Evolutionary conservation across 2,113 vertebrate species (phyloP).

Genomic region (Aplodontia rufa): DNA sequence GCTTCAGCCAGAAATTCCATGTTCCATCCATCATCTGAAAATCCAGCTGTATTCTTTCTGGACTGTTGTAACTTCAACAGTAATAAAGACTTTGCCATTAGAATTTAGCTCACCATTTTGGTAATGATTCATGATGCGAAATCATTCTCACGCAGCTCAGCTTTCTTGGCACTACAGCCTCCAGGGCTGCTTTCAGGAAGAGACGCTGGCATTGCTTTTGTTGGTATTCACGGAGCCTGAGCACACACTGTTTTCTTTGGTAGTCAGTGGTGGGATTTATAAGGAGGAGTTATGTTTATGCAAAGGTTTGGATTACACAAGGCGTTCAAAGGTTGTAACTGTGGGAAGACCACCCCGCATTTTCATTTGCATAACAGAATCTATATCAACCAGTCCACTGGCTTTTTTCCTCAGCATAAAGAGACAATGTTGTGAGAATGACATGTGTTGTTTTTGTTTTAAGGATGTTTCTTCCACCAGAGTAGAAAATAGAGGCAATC

Average conservation of each 20-base stretch:
- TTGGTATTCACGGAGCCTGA: not conserved
- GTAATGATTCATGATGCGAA: constrained; percentile 63
- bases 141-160: constrained; percentile 7
- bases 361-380: constrained; percentile 37
- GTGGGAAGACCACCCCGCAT: not conserved
- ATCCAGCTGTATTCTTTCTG: constrained; percentile 63
- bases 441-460: not conserved
- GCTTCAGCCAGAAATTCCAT: constrained; percentile 49
- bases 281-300: not conserved
- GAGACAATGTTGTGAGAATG: not conserved
- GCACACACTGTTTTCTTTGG: not conserved
- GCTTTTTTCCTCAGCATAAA: not conserved
- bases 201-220: not conserved
- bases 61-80: constrained; percentile 37
- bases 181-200: constrained; percentile 4
- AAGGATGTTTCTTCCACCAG: not conserved
- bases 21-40: constrained; percentile 26
- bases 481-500: not conserved
- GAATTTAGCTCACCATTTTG: constrained; percentile 48
- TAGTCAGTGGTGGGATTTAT: not conserved
- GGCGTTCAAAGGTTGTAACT: not conserved
- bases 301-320: not conserved
- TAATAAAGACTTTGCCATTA: constrained; percentile 51
- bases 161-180: not conserved
- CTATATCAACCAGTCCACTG: not conserved